Evolutionary conservation across 2,797 vertebrate genomes (phyloP), one percentile per base, ranked within the genome.

Genomic region (Phataginus tricuspis): DNA sequence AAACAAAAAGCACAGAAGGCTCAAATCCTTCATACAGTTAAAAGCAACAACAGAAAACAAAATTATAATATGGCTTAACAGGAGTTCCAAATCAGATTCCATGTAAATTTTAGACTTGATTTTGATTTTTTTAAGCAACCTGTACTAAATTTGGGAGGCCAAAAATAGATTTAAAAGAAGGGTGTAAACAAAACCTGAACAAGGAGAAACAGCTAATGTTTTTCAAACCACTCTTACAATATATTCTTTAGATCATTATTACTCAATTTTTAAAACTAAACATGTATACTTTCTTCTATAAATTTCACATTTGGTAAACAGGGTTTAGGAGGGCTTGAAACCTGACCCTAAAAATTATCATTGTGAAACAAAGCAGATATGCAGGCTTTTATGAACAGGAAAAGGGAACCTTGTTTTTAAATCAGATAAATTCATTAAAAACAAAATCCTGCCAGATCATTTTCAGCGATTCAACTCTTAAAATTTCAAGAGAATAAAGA

Each of bases 121-220:
- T 72, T 84, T 45, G 12, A 84, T 68, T 85, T 92, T 61, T 93
- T 90, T 29, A 72, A 87, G 79, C 88, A 90, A 94, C 63, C 63
- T 91, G 57, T 63, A 55, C 86, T 82, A 79, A 78, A 83, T 87
- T 90, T 4, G 0, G 34, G 55, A 90, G 31, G 15, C 45, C 87
- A 53, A 94, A 96, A 97, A 87, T 59, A 95, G 63, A 74, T 83
- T 75, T 85, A 39, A 37, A 45, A 90, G 75, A 83, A n/a, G 16
- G 45, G 27, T 59, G n/a, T 90, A 94, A 64, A 80, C 61, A 90
- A 85, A 91, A 37, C 51, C 68, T 64, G 57, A 34, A 49, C 61
- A 25, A 10, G 25, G 51, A 92, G 12, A 92, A 86, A 91, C 55
- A 94, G 77, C 87, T 90, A 71, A 87, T 84, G 75, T 59, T 86